Evolutionary conservation across 2,888 invertebrate genomes (phyloP), one percentile per base, ranked within the genome.

Genomic region (Xestia c-nigrum): DNA sequence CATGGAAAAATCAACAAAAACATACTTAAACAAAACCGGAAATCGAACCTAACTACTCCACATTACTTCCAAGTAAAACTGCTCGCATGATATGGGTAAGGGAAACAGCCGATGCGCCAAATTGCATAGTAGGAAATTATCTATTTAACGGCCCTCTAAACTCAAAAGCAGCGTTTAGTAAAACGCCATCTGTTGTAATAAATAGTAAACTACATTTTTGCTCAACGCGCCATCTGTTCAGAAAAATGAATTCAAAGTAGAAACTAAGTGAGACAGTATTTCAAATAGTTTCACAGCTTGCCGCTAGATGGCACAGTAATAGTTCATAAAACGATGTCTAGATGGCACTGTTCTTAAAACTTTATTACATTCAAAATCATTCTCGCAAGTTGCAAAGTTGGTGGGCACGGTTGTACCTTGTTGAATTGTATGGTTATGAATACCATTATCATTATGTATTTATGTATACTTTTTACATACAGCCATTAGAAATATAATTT

Each of bases 81-180:
- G 21, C 16, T 59, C 24, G 16, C 57, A 31, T 16, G 24, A 31
- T n/a, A n/a, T 55, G 2, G 2, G 3, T 24, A 2, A 24, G n/a
- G 24, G 7, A 19, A 19, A 7, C 57, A 57, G 57, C 57, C 24
- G 14, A 57, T n/a, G 55, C n/a, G 12, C n/a, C 55, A 1, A 55
- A n/a, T 55, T 55, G 55, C 12, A 63, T 2, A 21, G 5, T 55
- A 1, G 31, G 1, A 38, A 46, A 5, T 16, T 16, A 5, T 38
- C 0, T 10, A 43, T 40, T 40, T 68, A 65, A 40, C 52, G 52
- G 84, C 67, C 88, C 77, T 80, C 88, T 86, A 50, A 66, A 16
- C 3, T 7, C 40, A 66, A 47, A 4, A 0, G n/a, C 0, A 0
- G 5, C 0, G 0, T 19, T 57, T 10, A 0, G 16, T 14, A 47